phyloP scores from a whole-genome alignment of 1,140 invertebrate genomes.

The Mercenaria mercenaria region DNA sequence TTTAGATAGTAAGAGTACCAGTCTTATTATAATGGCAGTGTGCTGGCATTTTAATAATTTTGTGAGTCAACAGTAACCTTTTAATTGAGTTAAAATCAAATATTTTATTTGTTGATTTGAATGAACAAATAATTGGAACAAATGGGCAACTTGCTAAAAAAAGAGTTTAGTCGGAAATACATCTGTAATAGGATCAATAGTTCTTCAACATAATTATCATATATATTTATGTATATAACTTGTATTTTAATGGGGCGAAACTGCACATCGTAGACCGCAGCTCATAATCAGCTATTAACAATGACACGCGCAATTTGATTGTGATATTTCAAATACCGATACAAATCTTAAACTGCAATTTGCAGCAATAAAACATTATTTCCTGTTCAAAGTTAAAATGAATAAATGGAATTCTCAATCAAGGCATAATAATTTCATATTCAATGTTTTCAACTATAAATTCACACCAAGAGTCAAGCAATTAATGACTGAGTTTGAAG shows the following conservation, averaged over 20 bases:
- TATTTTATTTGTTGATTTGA: slow-evolving; percentile 79
- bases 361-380: slow-evolving; percentile 36
- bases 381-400: slow-evolving; percentile 32
- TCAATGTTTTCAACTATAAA: slow-evolving; percentile 20
- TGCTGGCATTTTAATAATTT: slow-evolving; percentile 76
- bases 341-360: slow-evolving; percentile 42
- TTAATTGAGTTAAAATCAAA: slow-evolving; percentile 44
- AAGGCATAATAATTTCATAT: slow-evolving; percentile 48
- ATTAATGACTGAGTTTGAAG: slow-evolving; percentile 55
- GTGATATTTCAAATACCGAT: slow-evolving; percentile 31
- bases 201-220: too few species aligned
- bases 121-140: not conserved
- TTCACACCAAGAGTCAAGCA: slow-evolving; percentile 46
- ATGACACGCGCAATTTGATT: slow-evolving; percentile 60
- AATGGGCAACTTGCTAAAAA: too few species aligned
- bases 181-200: too few species aligned
- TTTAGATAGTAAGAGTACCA: slow-evolving; percentile 52
- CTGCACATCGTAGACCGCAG: too few species aligned
- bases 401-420: slow-evolving; percentile 10
- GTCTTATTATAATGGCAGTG: slow-evolving; percentile 72
- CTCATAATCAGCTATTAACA: slow-evolving; percentile 52
- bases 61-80: slow-evolving; percentile 81
- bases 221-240: too few species aligned
- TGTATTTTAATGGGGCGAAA: too few species aligned
- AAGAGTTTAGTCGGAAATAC: too few species aligned